These are phyloP conservation scores for Catharus fuscescens DNA, from an alignment of 2,113 vertebrate genomes.

Conservation along the genomic window DNA sequence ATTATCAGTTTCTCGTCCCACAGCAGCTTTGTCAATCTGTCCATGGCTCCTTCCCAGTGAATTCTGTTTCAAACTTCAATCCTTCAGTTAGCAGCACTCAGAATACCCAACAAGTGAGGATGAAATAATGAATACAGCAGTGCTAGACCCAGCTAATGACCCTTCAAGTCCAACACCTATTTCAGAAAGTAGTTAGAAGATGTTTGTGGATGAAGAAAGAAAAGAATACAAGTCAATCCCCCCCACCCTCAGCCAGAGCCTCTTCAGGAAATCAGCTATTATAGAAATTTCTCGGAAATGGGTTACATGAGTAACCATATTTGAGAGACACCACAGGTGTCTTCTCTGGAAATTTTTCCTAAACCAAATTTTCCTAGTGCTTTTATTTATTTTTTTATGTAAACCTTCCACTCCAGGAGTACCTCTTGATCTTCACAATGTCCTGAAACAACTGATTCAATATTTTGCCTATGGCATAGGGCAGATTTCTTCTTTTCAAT, in stretches of 20 bases:
- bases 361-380: neutral
- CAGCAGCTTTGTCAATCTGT: conserved; percentile 2
- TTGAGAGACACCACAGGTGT: neutral
- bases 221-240: neutral
- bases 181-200: neutral
- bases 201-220: neutral
- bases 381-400: neutral
- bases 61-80: neutral
- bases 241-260: neutral
- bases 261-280: neutral
- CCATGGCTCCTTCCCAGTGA: neutral
- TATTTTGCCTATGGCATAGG: neutral
- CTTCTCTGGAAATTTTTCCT: neutral
- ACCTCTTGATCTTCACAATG: neutral
- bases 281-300: neutral
- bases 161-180: neutral
- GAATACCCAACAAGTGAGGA: neutral
- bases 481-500: neutral
- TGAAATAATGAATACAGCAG: neutral
- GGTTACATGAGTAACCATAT: neutral
- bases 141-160: neutral
- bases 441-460: neutral
- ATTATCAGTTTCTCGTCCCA: neutral
- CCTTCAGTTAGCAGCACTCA: neutral
- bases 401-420: neutral